Base-by-base conservation (phyloP, 2,888 invertebrate species). In the Bhutanitis thaidina region DNA sequence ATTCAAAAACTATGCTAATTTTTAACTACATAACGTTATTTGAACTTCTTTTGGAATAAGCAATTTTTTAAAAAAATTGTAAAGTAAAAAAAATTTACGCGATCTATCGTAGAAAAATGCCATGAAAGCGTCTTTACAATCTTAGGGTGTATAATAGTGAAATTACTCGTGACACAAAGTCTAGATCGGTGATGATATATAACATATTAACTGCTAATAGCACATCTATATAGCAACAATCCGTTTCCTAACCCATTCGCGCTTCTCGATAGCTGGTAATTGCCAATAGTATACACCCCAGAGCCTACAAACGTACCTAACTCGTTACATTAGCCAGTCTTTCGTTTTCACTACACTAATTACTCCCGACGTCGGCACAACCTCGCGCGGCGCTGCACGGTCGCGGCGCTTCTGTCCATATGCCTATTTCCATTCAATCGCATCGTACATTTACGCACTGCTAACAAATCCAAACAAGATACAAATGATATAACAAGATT, bases 311-410 rank as follows among this genome's bases (percentile, higher is more conserved):
- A 1, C 62, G 63, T 68, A 68, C 64, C 74, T 74, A 68, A 65
- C 69, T 74, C 78, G 62, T 78, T 79, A 84, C 83, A 73, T 82
- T 83, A 84, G 79, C 87, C 87, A 88, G 88, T 88, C 88, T 87
- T 88, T 88, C 86, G 83, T 79, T 87, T 86, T 69, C 83, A 75
- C 81, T 85, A 86, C 83, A 71, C 80, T 78, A 80, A 62, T 67
- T 69, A 70, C 47, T 52, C 56, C n/a, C 41, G 46, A 15, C 30
- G 35, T 40, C 40, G 37, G 30, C 49, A 53, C 49, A 37, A 43
- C 49, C 40, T 27, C 53, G 41, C 44, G 27, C 44, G 36, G 14
- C 13, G n/a, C 20, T 36, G 34, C 10, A 10, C 44, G 1, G 16
- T 12, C 43, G 35, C 43, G 25, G 20, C n/a, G 16, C 7, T 35